phyloP scores from a whole-genome alignment of 2,888 invertebrate genomes.

The Philonicus albiceps region DNA sequence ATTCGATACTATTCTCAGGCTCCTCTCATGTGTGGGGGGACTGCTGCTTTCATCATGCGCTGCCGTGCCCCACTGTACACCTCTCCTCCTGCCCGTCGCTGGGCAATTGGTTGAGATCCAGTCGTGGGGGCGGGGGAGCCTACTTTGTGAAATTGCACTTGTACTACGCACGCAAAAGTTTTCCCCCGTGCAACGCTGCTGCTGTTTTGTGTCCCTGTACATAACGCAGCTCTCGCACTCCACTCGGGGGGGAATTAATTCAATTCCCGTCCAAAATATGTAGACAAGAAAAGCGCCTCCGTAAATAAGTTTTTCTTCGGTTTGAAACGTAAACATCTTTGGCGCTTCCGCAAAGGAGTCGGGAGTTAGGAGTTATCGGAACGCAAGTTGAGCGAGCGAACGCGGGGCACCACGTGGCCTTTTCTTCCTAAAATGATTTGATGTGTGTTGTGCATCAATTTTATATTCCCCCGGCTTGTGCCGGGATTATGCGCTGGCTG shows the following conservation, averaged over 20 bases:
- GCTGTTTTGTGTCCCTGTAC: too few species aligned
- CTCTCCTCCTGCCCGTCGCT: too few species aligned
- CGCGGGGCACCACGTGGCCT: conserved; percentile 30
- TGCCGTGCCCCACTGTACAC: neutral
- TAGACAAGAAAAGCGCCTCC: neutral
- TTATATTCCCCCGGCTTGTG: neutral
- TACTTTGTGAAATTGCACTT: neutral
- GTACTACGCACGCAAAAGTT: neutral
- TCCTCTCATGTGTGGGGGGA: neutral
- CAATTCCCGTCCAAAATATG: neutral
- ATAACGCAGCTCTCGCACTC: neutral
- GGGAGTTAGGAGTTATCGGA: neutral
- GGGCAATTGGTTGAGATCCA: neutral
- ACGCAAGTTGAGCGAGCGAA: neutral
- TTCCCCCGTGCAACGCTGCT: neutral
- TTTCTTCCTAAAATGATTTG: conserved; percentile 9
- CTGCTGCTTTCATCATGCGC: neutral
- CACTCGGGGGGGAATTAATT: neutral
- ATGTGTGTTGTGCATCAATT: conserved; percentile 19
- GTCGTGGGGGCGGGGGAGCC: neutral
- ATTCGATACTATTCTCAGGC: neutral
- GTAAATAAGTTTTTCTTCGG: neutral
- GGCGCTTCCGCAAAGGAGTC: conserved; percentile 2
- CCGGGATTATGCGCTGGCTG: too few species aligned
- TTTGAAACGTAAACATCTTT: conserved; percentile 9